These are phyloP conservation scores for Lagopus muta DNA, from an alignment of 2,113 vertebrate species.

Conservation along the genomic window DNA sequence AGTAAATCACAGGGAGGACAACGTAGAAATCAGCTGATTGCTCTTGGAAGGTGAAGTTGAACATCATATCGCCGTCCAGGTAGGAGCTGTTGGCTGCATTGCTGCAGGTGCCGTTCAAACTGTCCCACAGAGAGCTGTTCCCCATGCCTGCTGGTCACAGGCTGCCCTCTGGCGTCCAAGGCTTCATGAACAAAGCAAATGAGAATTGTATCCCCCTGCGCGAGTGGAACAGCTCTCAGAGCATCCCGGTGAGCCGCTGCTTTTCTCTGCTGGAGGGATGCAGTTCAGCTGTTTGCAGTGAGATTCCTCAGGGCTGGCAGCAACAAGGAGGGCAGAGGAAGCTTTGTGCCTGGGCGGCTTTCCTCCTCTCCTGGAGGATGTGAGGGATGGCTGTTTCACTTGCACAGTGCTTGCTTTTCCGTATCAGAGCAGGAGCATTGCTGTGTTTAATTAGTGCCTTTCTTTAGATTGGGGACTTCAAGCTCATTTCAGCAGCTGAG, in stretches of 20 bases:
- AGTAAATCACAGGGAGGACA: slow-evolving; percentile 87
- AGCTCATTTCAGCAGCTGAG: not conserved
- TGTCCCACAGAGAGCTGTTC: slow-evolving; percentile 37
- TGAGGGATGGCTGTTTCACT: not conserved
- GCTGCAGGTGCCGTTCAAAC: not conserved
- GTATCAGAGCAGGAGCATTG: rapidly evolving
- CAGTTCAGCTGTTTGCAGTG: not conserved
- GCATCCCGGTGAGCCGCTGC: not conserved
- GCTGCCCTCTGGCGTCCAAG: not conserved
- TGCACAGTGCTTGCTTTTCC: rapidly evolving
- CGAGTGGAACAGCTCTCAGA: not conserved
- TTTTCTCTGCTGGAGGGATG: not conserved
- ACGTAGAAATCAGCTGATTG: slow-evolving; percentile 80
- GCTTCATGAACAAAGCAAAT: not conserved
- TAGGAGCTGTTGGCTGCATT: not conserved
- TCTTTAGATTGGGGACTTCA: not conserved
- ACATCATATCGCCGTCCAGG: not conserved
- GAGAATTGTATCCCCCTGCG: not conserved
- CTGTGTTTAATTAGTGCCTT: not conserved
- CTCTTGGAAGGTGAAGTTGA: slow-evolving; percentile 53
- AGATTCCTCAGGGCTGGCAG: not conserved
- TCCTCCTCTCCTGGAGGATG: not conserved
- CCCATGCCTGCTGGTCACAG: slow-evolving; percentile 51
- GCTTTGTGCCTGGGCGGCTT: not conserved
- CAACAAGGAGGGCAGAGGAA: not conserved